These are phyloP conservation scores for Bellardia pandia DNA, from an alignment of 2,888 invertebrate genomes.

Conservation along the genomic window DNA sequence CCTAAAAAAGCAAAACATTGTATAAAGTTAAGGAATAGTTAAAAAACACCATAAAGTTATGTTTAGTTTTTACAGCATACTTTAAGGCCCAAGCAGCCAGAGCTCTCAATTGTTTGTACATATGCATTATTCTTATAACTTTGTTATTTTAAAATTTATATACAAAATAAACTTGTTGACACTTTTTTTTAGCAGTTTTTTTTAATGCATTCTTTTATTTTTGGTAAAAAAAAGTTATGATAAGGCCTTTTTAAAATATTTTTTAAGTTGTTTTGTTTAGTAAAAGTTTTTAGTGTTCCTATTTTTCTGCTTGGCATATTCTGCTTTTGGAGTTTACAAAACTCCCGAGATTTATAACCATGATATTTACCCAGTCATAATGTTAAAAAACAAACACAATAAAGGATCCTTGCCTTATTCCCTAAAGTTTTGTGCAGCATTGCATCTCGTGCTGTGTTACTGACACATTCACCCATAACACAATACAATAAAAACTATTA, in stretches of 20 bases:
- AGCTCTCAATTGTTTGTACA: background rate
- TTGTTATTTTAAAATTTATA: slow-evolving; percentile 34
- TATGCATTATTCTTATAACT: background rate
- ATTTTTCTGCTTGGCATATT: slow-evolving; percentile 48
- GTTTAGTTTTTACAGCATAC: background rate
- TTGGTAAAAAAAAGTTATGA: slow-evolving; percentile 6
- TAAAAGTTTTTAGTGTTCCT: background rate
- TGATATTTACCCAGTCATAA: slow-evolving; percentile 53
- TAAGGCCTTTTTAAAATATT: slow-evolving; percentile 11
- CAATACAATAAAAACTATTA: slow-evolving; percentile 55
- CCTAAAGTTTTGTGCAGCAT: slow-evolving; percentile 29
- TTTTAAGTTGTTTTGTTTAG: background rate
- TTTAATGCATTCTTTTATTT: slow-evolving; percentile 5
- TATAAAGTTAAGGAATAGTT: slow-evolving; percentile 42
- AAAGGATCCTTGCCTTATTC: slow-evolving; percentile 7
- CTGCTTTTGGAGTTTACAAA: slow-evolving; percentile 21
- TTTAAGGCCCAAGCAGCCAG: background rate
- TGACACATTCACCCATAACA: slow-evolving; percentile 10
- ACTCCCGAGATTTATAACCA: slow-evolving; percentile 65
- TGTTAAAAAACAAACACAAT: background rate
- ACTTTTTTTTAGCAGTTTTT: slow-evolving; percentile 14
- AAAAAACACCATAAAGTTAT: slow-evolving; percentile 18
- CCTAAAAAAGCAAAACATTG: background rate
- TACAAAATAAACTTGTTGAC: slow-evolving; percentile 32
- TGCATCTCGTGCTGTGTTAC: slow-evolving; percentile 32